A percentile compares a stretch with the other conserved stretches of the same genome.
Evolutionary conservation across 2,113 vertebrate genomes (phyloP).

Genomic region (Poecile atricapillus): DNA sequence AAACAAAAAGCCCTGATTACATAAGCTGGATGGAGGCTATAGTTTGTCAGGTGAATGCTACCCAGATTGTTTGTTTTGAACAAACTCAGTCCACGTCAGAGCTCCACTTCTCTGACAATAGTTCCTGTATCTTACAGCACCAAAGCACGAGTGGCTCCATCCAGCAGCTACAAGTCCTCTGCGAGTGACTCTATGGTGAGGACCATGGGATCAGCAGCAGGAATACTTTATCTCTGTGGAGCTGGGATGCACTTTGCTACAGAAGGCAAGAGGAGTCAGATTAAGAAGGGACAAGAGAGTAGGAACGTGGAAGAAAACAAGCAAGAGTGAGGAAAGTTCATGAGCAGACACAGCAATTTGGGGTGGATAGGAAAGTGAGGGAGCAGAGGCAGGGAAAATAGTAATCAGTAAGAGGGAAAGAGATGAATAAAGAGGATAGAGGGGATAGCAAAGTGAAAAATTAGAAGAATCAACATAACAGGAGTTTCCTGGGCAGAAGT

Average conservation of each 20-base stretch:
- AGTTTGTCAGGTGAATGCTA: not conserved
- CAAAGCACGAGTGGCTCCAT: not conserved
- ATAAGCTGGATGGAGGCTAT: not conserved
- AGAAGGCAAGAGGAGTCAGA: not conserved
- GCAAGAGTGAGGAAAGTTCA: not conserved
- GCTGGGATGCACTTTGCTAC: not conserved
- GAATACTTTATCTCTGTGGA: not conserved
- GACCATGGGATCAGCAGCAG: not conserved
- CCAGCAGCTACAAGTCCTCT: not conserved
- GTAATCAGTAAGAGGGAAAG: not conserved
- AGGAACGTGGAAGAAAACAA: not conserved
- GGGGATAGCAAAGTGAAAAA: not conserved
- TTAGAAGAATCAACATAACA: not conserved
- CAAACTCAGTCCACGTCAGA: not conserved
- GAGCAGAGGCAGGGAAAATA: not conserved
- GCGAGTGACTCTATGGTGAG: rapidly evolving
- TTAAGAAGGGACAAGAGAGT: not conserved
- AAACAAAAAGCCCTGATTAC: not conserved
- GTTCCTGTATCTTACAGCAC: not conserved
- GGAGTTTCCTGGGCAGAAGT: not conserved
- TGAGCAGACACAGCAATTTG: rapidly evolving
- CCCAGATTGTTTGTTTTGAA: not conserved
- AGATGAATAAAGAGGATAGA: not conserved
- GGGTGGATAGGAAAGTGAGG: not conserved
- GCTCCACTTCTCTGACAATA: not conserved